phyloP scores from a whole-genome alignment of 2,797 vertebrate species.

The Eleutherodactylus coqui region DNA sequence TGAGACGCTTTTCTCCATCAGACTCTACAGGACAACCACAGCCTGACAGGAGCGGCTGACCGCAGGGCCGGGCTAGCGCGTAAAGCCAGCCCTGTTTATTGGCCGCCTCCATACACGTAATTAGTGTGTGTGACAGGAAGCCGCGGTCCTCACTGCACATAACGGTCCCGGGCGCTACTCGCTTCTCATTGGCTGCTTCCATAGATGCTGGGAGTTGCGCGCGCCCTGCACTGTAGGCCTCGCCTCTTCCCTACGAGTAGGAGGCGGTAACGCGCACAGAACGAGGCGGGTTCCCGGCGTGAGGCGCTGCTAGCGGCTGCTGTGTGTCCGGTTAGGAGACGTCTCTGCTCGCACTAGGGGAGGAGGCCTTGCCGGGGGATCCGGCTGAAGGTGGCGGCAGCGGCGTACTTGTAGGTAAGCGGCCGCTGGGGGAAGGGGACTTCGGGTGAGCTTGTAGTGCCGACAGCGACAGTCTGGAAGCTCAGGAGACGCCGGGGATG shows the following conservation, averaged over 20 bases:
- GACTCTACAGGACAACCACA: neutral
- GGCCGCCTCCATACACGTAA: neutral
- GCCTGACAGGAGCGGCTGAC: no score
- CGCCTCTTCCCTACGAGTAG: slow-evolving; percentile 21
- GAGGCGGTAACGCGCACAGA: slow-evolving; percentile 32
- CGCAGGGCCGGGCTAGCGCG: no score
- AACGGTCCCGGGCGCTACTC: slow-evolving; percentile 20
- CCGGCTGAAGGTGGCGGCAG: slow-evolving; percentile 37
- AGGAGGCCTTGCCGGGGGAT: slow-evolving; percentile 51
- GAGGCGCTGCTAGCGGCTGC: slow-evolving; percentile 31
- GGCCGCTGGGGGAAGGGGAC: neutral
- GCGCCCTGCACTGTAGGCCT: neutral
- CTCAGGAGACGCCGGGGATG: slow-evolving; percentile 53
- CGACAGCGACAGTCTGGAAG: neutral
- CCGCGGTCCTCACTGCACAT: slow-evolving; percentile 25
- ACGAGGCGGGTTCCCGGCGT: slow-evolving; percentile 51
- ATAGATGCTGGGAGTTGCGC: slow-evolving; percentile 1
- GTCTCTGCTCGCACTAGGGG: neutral
- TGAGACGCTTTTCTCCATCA: neutral
- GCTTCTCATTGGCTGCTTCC: neutral
- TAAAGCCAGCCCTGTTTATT: neutral
- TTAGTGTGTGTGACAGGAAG: slow-evolving; percentile 29
- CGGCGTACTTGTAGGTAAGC: slow-evolving; percentile 23
- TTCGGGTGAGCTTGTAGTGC: neutral
- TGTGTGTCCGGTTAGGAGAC: slow-evolving; percentile 1